Conservation (phyloP, 37 sponge, comb jelly and placozoan species). For the Haliclona indistincta region DNA sequence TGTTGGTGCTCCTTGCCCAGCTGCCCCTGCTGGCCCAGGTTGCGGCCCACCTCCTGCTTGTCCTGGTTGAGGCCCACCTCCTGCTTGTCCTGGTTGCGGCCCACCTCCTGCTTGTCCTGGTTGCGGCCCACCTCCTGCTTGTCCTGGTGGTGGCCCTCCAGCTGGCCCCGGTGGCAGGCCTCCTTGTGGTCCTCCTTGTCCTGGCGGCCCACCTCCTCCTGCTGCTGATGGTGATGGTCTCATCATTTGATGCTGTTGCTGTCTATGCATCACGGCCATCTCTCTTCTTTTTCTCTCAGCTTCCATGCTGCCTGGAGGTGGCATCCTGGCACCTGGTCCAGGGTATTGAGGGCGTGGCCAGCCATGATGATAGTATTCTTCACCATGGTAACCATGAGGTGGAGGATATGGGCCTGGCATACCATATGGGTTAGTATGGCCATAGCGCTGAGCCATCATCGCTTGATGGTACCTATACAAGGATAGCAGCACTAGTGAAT, state of each 20-base stretch:
- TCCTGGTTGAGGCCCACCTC: background rate
- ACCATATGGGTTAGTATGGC: background rate
- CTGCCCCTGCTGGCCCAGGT: background rate
- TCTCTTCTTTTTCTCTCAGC: background rate
- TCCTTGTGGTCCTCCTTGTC: background rate
- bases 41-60: background rate
- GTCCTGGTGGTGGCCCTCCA: background rate
- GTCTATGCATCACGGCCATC: background rate
- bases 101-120: background rate
- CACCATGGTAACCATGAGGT: no score
- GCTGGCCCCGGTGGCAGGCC: background rate
- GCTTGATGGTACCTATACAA: no score
- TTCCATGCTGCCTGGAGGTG: background rate
- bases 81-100: background rate
- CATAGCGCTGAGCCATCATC: no score
- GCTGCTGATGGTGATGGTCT: slow-evolving; percentile 2
- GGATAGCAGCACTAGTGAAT: no score
- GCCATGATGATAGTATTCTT: no score
- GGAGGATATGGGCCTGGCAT: no score
- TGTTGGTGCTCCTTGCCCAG: slow-evolving; percentile 5
- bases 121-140: background rate
- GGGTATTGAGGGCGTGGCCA: background rate
- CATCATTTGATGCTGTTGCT: background rate
- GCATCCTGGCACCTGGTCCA: background rate
- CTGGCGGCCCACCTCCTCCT: slow-evolving; percentile 8